phyloP scores from a whole-genome alignment of 2,888 invertebrate species.

The Junonia oenone region DNA sequence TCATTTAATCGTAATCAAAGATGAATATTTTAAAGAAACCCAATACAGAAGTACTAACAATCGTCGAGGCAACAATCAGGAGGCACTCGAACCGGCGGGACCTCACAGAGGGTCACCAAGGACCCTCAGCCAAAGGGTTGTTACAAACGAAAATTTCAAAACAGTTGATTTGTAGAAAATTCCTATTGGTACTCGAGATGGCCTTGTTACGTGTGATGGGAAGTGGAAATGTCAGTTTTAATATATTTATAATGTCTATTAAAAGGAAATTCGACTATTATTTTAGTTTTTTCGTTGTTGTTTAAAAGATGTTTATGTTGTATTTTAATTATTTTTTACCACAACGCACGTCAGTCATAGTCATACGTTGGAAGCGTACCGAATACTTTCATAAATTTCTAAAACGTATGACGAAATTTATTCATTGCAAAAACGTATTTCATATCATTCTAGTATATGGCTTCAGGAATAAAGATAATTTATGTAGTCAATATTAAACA shows the following conservation, averaged over 20 bases:
- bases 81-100: slow-evolving; percentile 41
- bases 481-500: no score
- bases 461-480: no score
- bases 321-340: not conserved
- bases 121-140: slow-evolving; percentile 62
- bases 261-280: not conserved
- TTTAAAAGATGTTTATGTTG: not conserved
- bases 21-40: slow-evolving; percentile 20
- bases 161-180: slow-evolving; percentile 70
- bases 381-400: no score
- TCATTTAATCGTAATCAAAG: slow-evolving; percentile 14
- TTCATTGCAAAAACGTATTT: no score
- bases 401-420: no score
- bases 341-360: no score
- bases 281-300: not conserved
- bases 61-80: slow-evolving; percentile 35
- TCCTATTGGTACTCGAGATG: slow-evolving; percentile 53
- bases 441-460: no score
- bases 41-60: slow-evolving; percentile 29
- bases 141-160: slow-evolving; percentile 62
- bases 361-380: no score
- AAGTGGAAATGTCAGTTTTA: slow-evolving; percentile 16
- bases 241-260: no score
- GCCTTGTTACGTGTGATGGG: slow-evolving; percentile 40
- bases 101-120: slow-evolving; percentile 42